Base-by-base conservation (phyloP, 2,113 vertebrate genomes). In the Heptranchias perlo region DNA sequence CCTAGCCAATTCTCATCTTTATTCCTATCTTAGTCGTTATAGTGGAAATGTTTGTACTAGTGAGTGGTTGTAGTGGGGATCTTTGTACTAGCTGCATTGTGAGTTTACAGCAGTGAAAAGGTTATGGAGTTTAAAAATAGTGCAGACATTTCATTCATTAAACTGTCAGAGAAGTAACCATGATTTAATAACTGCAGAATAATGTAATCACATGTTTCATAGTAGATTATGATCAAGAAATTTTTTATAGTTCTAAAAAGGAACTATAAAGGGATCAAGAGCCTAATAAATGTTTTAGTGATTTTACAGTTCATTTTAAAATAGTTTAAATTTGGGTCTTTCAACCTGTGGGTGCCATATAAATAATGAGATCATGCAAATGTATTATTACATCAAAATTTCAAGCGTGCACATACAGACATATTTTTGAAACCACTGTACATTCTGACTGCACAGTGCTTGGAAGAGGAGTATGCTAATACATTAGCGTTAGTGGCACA, bases 271-370 rank as follows among this genome's bases (percentile, higher is more conserved):
- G 87, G 52, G 87, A 58, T 31, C 52, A 54, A 54, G 31, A 58
- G 87, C 87, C 87, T 91, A 91, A 31, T 91, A 91, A 91, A 91
- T 58, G 87, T 54, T 8, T 54, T 91, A 91, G 87, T 91, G 52
- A 91, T 58, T 61, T 58, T 91, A 91, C 52, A 91, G 13, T 58
- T 91, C 52, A 91, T 91, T 91, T 91, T 91, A 58, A 52, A 91
- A 91, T 58, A 35, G 25, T 31, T 91, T 91, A 91, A 91, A 58
- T 91, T 58, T 61, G 31, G 14, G 31, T 58, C 49, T 91, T 91
- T 54, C 52, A 91, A 52, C 87, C 87, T 0, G 14, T 35, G 52
- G 87, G 87, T 91, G 28, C 52, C 52, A 91, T 58, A 91, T 58
- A 58, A 58, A 91, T 49, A 89, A 89, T 91, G 28, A 35, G 28